phyloP scores from a whole-genome alignment of 2,888 invertebrate species.

The Amorpha juglandis region DNA sequence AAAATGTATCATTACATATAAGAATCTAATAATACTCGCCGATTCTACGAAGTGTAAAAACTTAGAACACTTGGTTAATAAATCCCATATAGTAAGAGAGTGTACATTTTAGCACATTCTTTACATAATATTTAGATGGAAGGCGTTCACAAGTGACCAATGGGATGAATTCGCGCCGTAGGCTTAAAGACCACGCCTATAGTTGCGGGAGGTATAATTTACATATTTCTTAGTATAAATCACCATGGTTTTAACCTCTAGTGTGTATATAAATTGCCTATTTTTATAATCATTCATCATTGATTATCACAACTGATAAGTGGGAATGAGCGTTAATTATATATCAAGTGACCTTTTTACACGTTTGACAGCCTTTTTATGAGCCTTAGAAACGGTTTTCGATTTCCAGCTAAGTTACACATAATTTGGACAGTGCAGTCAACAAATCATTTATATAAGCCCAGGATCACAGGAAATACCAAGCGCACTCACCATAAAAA shows the following conservation, averaged over 20 bases:
- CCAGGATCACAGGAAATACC: slow-evolving; percentile 15
- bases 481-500: slow-evolving; percentile 84
- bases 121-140: background rate
- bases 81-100: slow-evolving; percentile 6
- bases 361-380: no score
- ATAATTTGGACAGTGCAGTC: background rate
- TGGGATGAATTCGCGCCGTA: background rate
- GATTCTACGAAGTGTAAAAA: no score
- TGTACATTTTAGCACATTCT: background rate
- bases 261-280: no score
- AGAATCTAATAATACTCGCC: no score
- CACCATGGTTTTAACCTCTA: no score
- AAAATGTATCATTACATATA: no score
- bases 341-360: no score
- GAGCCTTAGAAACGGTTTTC: no score
- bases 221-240: background rate
- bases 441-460: background rate
- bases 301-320: no score
- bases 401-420: background rate
- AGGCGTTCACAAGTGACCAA: background rate
- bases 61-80: no score
- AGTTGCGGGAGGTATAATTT: background rate
- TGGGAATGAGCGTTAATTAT: no score
- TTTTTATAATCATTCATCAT: no score
- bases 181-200: background rate